Evolutionary conservation across 1,140 invertebrate species (phyloP).

Genomic region (Caenorhabditis briggsae): DNA sequence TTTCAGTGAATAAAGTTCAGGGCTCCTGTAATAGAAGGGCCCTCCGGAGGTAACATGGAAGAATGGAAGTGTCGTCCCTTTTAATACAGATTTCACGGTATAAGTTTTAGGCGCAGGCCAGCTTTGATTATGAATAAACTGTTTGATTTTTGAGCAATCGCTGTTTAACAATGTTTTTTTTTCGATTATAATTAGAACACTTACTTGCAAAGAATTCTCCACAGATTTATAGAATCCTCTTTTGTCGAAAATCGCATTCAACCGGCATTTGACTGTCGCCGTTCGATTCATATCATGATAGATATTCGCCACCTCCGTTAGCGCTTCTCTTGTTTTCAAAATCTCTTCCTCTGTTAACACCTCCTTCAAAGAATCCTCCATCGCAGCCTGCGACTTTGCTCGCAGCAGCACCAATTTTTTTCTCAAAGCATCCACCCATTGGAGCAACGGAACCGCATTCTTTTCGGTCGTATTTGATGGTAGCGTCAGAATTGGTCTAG

Average conservation of each 20-base stretch:
- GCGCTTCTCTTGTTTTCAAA: background rate
- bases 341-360: background rate
- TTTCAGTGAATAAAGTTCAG: no score
- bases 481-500: background rate
- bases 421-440: constrained; percentile 10
- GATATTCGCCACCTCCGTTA: background rate
- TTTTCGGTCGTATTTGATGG: constrained; percentile 40
- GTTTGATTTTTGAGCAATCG: background rate
- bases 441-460: background rate
- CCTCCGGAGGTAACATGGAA: no score
- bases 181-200: background rate
- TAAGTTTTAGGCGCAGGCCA: no score
- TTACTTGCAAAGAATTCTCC: background rate
- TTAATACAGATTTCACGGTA: no score
- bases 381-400: background rate
- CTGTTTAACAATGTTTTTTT: background rate
- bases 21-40: no score
- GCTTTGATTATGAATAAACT: no score
- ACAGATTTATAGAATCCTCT: background rate
- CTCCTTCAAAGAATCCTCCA: background rate
- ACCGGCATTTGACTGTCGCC: background rate
- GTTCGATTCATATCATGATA: constrained; percentile 16
- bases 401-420: background rate
- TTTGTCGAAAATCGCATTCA: constrained; percentile 26
- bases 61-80: no score